Conservation (phyloP, 2,113 vertebrate genomes). For the Montifringilla adamsi region DNA sequence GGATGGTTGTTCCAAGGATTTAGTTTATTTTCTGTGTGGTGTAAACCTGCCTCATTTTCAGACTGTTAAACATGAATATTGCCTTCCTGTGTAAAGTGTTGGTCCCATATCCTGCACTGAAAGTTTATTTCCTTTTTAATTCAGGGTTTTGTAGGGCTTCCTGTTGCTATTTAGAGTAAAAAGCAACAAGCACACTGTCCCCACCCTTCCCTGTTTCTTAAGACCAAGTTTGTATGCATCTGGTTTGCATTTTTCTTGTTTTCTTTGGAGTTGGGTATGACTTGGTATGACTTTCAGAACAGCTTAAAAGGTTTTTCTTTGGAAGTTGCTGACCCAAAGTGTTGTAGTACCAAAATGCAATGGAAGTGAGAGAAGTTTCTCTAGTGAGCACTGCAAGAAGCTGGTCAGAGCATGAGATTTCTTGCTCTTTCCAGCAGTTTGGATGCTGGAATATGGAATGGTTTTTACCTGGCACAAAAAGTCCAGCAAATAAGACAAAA, state of each 20-base stretch:
- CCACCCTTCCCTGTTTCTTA: neutral
- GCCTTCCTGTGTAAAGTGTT: neutral
- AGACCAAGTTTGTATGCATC: neutral
- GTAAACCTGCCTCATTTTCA: slow-evolving; percentile 6
- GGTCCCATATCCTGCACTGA: neutral
- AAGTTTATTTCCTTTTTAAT: slow-evolving; percentile 16
- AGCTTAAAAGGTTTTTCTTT: neutral
- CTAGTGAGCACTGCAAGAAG: neutral
- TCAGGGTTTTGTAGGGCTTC: neutral
- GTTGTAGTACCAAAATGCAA: neutral
- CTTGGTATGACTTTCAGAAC: neutral
- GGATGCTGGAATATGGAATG: neutral
- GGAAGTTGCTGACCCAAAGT: neutral
- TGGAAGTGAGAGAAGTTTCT: neutral
- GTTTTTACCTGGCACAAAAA: neutral
- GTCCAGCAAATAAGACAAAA: neutral
- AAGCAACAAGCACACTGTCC: neutral
- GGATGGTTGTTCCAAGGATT: neutral
- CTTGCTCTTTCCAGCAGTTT: neutral
- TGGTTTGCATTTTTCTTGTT: neutral
- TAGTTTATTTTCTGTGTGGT: neutral
- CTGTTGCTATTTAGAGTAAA: neutral
- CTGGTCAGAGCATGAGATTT: fast-evolving
- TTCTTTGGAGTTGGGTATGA: neutral
- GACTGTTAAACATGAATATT: neutral